Percentiles rank a stretch among this genome's conserved stretches.
Conservation (phyloP, 2,113 vertebrate genomes). For the Gnathonemus echidnorhynchus region DNA sequence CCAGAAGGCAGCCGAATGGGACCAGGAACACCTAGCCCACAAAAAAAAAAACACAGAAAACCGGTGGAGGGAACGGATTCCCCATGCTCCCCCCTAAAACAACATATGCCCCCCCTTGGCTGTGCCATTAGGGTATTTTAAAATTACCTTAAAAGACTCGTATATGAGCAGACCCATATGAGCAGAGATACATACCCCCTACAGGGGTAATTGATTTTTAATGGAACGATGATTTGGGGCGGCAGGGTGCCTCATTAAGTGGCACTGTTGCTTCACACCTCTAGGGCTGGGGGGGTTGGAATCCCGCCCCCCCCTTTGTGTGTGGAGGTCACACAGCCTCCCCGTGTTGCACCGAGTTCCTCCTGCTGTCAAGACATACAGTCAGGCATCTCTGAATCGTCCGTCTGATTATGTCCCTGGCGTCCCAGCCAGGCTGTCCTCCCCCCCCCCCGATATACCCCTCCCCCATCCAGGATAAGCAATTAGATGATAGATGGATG, state of each 20-base stretch:
- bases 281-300: not conserved
- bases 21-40: not conserved
- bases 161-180: constrained; percentile 57
- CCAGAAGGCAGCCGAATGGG: not conserved
- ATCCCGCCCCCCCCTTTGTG: not conserved
- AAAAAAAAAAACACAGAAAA: not conserved
- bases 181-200: constrained; percentile 49
- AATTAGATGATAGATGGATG: too few relatives aligned
- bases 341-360: not conserved
- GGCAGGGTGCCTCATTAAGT: not conserved
- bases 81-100: not conserved
- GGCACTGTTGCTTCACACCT: not conserved
- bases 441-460: not conserved
- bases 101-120: not conserved
- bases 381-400: not conserved
- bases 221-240: constrained; percentile 36
- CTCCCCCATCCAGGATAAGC: too few relatives aligned
- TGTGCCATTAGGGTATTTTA: constrained; percentile 46
- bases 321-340: not conserved
- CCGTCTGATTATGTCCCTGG: not conserved
- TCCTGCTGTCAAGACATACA: not conserved
- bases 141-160: not conserved
- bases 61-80: not conserved
- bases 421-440: not conserved
- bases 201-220: constrained; percentile 63